Evolutionary conservation across 2,113 vertebrate species (phyloP).

Genomic region (Alexandromys fortis): DNA sequence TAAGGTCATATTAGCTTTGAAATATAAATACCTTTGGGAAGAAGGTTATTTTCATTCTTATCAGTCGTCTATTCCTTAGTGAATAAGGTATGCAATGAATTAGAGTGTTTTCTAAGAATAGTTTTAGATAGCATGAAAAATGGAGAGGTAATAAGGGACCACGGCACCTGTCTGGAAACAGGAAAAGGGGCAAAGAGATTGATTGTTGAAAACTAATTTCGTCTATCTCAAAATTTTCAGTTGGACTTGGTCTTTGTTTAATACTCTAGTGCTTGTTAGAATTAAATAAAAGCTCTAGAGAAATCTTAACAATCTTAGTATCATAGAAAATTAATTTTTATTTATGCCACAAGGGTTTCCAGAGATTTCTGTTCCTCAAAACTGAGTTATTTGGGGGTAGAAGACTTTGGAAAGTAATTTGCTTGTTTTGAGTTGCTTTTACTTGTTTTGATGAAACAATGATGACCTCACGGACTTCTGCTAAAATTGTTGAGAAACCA

Average conservation of each 20-base stretch:
- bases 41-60: slow-evolving; percentile 65
- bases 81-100: slow-evolving; percentile 59
- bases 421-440: slow-evolving; percentile 33
- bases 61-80: slow-evolving; percentile 50
- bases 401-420: slow-evolving; percentile 48
- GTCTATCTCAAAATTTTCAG: slow-evolving; percentile 43
- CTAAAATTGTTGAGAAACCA: background rate
- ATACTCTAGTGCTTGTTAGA: slow-evolving; percentile 27
- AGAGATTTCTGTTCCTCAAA: slow-evolving; percentile 40
- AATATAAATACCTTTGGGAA: slow-evolving; percentile 62
- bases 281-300: slow-evolving; percentile 59
- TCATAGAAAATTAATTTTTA: slow-evolving; percentile 61
- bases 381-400: slow-evolving; percentile 15
- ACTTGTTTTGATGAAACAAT: background rate
- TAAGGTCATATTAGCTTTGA: slow-evolving; percentile 50
- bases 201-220: slow-evolving; percentile 45
- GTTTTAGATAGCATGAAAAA: slow-evolving; percentile 23
- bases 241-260: slow-evolving; percentile 35
- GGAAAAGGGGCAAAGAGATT: slow-evolving; percentile 11
- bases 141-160: background rate
- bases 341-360: slow-evolving; percentile 53
- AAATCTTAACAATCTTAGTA: slow-evolving; percentile 42
- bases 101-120: slow-evolving; percentile 67
- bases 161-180: slow-evolving; percentile 31
- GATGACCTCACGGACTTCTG: background rate